Conservation (phyloP, 2,113 vertebrate species). For the Irena cyanogastra region DNA sequence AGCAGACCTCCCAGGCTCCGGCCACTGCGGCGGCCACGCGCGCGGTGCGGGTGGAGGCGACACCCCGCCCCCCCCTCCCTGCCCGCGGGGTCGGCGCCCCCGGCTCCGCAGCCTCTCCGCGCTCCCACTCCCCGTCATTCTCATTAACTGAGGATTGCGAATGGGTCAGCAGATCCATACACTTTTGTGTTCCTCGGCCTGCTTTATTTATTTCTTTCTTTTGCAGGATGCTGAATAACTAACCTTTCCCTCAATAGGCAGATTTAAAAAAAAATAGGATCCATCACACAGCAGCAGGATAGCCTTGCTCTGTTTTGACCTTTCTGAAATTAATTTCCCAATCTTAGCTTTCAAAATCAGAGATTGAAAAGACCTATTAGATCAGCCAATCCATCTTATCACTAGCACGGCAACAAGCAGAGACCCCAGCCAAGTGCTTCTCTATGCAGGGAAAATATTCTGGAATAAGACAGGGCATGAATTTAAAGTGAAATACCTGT, state of each 20-base stretch:
- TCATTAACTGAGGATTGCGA: slow-evolving; percentile 46
- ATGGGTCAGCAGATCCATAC: slow-evolving; percentile 47
- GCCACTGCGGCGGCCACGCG: neutral
- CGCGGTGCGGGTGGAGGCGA: neutral
- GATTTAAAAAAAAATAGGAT: slow-evolving; percentile 51
- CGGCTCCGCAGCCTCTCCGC: neutral
- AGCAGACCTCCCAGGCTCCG: neutral
- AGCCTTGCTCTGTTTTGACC: slow-evolving; percentile 60
- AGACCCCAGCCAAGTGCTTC: slow-evolving; percentile 51
- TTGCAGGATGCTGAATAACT: slow-evolving; percentile 27
- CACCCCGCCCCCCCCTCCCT: neutral
- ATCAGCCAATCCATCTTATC: slow-evolving; percentile 54
- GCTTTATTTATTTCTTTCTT: slow-evolving; percentile 35
- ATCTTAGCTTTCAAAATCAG: slow-evolving; percentile 54
- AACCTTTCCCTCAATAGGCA: slow-evolving; percentile 30
- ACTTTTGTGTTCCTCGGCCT: neutral
- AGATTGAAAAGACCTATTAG: slow-evolving; percentile 55
- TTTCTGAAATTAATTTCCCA: slow-evolving; percentile 58
- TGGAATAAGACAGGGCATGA: neutral
- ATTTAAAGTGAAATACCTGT: slow-evolving; percentile 24
- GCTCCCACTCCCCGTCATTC: neutral
- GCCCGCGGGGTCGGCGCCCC: neutral
- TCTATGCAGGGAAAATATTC: neutral
- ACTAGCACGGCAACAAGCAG: neutral
- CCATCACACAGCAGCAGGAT: slow-evolving; percentile 45